Percentiles rank a stretch among this genome's conserved stretches.
Evolutionary conservation across 2,797 vertebrate species (phyloP).

Genomic region (Spatula clypeata): DNA sequence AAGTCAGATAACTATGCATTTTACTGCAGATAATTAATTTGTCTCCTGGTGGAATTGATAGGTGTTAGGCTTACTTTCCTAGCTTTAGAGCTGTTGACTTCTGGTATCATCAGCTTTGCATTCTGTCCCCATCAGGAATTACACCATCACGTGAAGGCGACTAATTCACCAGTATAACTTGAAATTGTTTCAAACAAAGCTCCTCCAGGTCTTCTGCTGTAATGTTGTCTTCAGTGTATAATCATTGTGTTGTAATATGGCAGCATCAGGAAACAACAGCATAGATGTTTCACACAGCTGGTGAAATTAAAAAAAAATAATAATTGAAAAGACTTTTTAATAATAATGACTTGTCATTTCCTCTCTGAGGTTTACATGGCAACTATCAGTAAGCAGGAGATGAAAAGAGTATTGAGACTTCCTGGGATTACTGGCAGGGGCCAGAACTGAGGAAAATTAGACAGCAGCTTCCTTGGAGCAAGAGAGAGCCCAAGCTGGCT

Average conservation of each 20-base stretch:
- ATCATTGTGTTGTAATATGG: slow-evolving; percentile 19
- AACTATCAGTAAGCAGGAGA: slow-evolving; percentile 14
- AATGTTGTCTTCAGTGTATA: slow-evolving; percentile 5
- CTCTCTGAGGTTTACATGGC: neutral
- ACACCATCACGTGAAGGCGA: neutral
- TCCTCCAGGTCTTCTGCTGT: neutral
- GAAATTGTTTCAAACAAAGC: slow-evolving; percentile 28
- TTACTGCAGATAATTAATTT: neutral
- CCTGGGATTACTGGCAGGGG: neutral
- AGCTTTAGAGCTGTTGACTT: neutral
- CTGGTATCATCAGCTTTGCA: neutral
- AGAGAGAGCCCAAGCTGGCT: neutral
- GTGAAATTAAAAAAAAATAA: neutral
- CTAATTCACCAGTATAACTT: neutral
- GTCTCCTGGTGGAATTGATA: neutral
- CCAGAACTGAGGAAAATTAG: neutral
- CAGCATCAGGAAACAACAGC: neutral
- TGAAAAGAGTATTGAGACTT: slow-evolving; percentile 23
- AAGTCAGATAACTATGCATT: neutral
- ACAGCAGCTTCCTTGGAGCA: neutral
- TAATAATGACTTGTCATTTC: neutral
- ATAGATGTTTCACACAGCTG: neutral
- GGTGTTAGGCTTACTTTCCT: neutral
- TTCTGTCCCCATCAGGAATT: neutral
- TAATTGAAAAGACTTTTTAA: neutral